A percentile compares a stretch with the other conserved stretches of the same genome.
Evolutionary conservation across 2,888 invertebrate species (phyloP).

Genomic region (Trachelus troglodyta): DNA sequence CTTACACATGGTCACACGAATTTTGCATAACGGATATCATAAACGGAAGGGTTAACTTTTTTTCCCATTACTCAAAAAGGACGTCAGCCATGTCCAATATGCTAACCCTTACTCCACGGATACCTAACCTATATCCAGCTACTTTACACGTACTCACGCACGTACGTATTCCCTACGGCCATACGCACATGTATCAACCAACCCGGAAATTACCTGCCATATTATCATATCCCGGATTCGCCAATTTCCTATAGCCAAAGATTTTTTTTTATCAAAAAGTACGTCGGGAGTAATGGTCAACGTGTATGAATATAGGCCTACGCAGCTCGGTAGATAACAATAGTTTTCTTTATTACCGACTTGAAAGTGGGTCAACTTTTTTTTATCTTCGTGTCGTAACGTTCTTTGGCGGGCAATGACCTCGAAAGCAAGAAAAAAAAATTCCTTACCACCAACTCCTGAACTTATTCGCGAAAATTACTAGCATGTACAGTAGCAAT

Average conservation of each 20-base stretch:
- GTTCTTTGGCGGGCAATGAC: not conserved
- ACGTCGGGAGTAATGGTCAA: not conserved
- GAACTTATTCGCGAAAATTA: not conserved
- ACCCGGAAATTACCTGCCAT: slow-evolving; percentile 58
- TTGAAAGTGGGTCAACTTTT: not conserved
- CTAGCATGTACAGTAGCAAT: too few relatives aligned
- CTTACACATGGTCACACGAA: too few relatives aligned
- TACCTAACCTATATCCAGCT: not conserved
- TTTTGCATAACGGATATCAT: slow-evolving; percentile 44
- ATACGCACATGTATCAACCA: slow-evolving; percentile 41
- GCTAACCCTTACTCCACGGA: not conserved
- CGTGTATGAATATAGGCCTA: not conserved
- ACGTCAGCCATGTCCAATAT: not conserved
- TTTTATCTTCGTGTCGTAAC: not conserved
- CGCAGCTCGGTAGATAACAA: not conserved
- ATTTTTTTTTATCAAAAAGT: not conserved
- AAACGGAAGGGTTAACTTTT: slow-evolving; percentile 48
- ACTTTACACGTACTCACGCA: not conserved
- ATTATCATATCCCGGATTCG: slow-evolving; percentile 45
- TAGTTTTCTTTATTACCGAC: not conserved
- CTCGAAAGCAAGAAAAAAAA: not conserved
- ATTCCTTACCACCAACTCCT: not conserved
- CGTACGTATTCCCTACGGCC: not conserved
- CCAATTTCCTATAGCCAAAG: not conserved
- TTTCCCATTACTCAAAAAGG: slow-evolving; percentile 40